Percentiles rank a stretch among this genome's conserved stretches.
phyloP scores from a whole-genome alignment of 2,113 vertebrate species.

The Cheilinus undulatus region DNA sequence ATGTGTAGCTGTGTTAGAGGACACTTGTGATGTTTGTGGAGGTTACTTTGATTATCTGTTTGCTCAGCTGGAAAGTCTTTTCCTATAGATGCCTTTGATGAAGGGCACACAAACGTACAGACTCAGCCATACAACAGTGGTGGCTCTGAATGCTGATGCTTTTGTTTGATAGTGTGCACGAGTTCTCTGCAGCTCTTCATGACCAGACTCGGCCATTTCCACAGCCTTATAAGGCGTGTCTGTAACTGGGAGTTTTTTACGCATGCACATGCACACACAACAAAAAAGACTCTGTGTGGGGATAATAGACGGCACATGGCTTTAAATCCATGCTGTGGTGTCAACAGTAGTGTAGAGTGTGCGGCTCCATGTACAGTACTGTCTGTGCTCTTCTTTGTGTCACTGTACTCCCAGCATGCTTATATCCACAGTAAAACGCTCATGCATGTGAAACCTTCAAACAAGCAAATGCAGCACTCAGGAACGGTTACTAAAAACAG shows the following conservation, averaged over 20 bases:
- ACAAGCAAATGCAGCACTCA: no score
- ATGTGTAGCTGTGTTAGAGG: conserved; percentile 10
- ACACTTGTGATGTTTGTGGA: conserved; percentile 33
- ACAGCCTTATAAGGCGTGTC: conserved; percentile 75
- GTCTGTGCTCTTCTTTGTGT: background rate
- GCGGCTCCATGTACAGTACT: conserved; percentile 15
- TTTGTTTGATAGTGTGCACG: conserved; percentile 22
- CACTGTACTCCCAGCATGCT: background rate
- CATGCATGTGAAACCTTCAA: background rate
- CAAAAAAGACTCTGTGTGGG: conserved; percentile 45
- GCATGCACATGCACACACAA: conserved; percentile 19
- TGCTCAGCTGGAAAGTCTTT: conserved; percentile 60
- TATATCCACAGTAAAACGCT: background rate
- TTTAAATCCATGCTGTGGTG: conserved; percentile 56
- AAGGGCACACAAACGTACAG: conserved; percentile 18
- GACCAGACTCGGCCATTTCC: conserved; percentile 50
- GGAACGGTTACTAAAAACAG: background rate
- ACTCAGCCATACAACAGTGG: conserved; percentile 4
- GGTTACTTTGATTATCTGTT: conserved; percentile 63
- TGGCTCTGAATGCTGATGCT: conserved; percentile 30
- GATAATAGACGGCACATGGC: conserved; percentile 55
- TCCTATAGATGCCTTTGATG: conserved; percentile 60
- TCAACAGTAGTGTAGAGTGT: conserved; percentile 54
- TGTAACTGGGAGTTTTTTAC: conserved; percentile 45
- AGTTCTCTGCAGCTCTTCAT: conserved; percentile 35